phyloP scores from a whole-genome alignment of 2,113 vertebrate genomes.

The Trematomus loennbergii region DNA sequence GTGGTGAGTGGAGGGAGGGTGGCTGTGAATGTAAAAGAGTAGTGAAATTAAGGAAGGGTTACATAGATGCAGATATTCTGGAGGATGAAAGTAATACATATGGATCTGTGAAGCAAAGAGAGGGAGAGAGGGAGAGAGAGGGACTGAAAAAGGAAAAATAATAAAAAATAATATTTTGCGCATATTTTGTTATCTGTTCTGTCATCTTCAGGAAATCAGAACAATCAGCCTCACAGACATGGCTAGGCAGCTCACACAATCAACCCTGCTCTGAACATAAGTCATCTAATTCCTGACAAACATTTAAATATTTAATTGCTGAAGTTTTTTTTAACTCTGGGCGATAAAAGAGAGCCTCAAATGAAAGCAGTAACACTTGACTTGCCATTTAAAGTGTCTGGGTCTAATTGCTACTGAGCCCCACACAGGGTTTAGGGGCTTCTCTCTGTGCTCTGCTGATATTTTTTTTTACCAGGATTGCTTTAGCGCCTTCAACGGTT shows the following conservation, averaged over 20 bases:
- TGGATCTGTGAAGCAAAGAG: slow-evolving; percentile 35
- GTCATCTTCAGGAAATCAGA: slow-evolving; percentile 58
- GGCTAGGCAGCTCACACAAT: slow-evolving; percentile 45
- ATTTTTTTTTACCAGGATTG: neutral
- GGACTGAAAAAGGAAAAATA: slow-evolving; percentile 11
- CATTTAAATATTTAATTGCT: slow-evolving; percentile 18
- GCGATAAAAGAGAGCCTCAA: slow-evolving; percentile 15
- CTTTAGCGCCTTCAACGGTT: neutral
- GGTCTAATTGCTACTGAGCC: slow-evolving; percentile 13
- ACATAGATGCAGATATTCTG: slow-evolving; percentile 29
- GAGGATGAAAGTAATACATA: slow-evolving; percentile 40
- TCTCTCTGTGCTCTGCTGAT: slow-evolving; percentile 10
- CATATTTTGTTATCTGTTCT: slow-evolving; percentile 63
- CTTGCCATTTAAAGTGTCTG: neutral
- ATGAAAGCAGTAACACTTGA: slow-evolving; percentile 16
- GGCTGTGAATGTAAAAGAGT: slow-evolving; percentile 19
- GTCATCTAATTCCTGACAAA: slow-evolving; percentile 44
- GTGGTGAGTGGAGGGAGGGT: neutral
- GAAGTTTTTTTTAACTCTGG: neutral
- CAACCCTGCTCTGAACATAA: slow-evolving; percentile 43
- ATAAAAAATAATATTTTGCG: slow-evolving; percentile 29
- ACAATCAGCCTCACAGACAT: slow-evolving; percentile 56
- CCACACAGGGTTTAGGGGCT: neutral
- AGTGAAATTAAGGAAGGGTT: slow-evolving; percentile 24
- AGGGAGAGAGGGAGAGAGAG: neutral